Base-by-base conservation (phyloP, 1,140 invertebrate genomes). In the Aricia agestis region DNA sequence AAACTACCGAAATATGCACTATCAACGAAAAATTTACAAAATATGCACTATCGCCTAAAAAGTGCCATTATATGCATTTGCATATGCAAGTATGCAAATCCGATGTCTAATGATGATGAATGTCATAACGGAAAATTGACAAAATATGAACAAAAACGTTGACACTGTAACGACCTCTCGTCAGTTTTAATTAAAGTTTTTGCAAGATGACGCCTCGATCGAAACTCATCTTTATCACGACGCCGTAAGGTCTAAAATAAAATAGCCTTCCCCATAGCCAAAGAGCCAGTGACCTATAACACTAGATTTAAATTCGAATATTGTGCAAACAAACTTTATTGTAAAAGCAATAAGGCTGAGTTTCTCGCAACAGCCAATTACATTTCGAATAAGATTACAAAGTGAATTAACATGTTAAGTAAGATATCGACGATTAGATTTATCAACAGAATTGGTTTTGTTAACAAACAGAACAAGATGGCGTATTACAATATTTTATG, bases 151-250 rank as follows among this genome's bases (percentile, higher is more conserved):
- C 45, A 52, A 52, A 52, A 52, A 52, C 45, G 4, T 52, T 52
- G 45, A 15, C 45, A 52, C 45, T 52, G 45, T 52, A 52, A 52
- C 45, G 45, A 52, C 45, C 45, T 11, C 45, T 10, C 45, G 45
- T 52, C 45, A 52, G 45, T 52, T 52, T 52, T 52, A 52, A 52
- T 52, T 52, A 52, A 52, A 52, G 45, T 52, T 52, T 52, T 52
- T 52, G 45, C 45, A 52, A 52, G 45, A 5, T 11, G 45, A 52
- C 45, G 45, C 45, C 45, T 1, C 45, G 45, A 11, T 4, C 45
- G 11, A 52, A 52, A 52, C 45, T 52, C 45, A 52, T 15, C 45
- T 52, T 13, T 52, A 52, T 52, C 11, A 11, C 45, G 1, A 52
- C 3, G 45, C 10, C 10, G 13, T 52, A 15, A 13, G 9, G 10